phyloP scores from a whole-genome alignment of 1,140 invertebrate species.

The Euwallacea fornicatus region DNA sequence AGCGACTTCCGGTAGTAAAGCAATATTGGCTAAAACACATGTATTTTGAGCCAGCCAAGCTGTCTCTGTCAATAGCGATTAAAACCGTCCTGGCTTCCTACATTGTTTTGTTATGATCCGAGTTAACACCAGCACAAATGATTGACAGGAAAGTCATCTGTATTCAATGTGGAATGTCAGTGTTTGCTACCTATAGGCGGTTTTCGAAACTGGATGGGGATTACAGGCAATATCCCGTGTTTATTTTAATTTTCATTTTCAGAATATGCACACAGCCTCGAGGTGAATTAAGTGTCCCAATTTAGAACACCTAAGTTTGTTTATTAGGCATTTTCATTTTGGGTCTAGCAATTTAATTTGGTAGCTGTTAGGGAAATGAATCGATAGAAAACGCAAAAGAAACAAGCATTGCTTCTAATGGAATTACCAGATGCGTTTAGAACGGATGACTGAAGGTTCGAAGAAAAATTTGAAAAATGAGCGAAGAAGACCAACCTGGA shows the following conservation, averaged over 20 bases:
- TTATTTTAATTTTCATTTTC: conserved; percentile 39
- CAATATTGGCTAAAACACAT: conserved; percentile 23
- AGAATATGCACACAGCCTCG: conserved; percentile 31
- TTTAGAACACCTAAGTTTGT: conserved; percentile 16
- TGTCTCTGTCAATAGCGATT: conserved; percentile 20
- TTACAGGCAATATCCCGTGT: conserved; percentile 37
- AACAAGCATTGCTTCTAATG: no score
- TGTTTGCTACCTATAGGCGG: conserved; percentile 32
- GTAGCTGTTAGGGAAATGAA: no score
- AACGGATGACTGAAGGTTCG: no score
- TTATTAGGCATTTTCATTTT: no score
- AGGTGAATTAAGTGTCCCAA: conserved; percentile 32
- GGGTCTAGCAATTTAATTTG: no score
- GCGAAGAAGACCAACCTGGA: no score
- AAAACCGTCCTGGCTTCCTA: conserved; percentile 18
- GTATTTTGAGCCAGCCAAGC: conserved; percentile 17
- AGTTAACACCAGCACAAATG: conserved; percentile 14
- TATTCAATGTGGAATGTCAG: conserved; percentile 37
- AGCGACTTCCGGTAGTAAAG: conserved; percentile 10
- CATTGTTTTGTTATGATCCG: conserved; percentile 29
- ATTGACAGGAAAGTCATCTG: conserved; percentile 39
- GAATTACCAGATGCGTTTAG: no score
- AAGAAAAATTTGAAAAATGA: no score
- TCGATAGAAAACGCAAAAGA: no score
- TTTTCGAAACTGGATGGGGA: conserved; percentile 33